Evolutionary conservation across 1,140 invertebrate species (phyloP).

Genomic region (Anastrepha obliqua): DNA sequence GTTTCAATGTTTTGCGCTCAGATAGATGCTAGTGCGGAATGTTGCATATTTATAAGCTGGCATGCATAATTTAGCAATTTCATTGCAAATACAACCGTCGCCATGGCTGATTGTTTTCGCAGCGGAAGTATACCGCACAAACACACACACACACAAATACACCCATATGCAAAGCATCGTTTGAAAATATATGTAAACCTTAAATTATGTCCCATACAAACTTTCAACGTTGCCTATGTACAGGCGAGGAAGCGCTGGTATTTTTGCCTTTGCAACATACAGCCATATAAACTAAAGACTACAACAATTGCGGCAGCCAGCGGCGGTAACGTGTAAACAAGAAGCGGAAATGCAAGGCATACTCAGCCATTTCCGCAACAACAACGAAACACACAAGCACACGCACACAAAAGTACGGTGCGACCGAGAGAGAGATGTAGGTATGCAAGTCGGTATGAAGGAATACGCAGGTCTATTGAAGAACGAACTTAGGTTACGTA

Average conservation of each 20-base stretch:
- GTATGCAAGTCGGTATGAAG: not conserved
- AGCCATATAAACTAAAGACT: constrained; percentile 4
- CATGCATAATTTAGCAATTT: constrained; percentile 50
- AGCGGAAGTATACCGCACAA: constrained; percentile 34
- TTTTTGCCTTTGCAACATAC: constrained; percentile 6
- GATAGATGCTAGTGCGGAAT: not conserved
- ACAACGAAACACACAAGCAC: not conserved
- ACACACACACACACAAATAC: not conserved
- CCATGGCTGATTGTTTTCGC: constrained; percentile 50
- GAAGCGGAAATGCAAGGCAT: constrained; percentile 51
- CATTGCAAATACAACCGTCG: constrained; percentile 25
- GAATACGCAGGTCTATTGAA: not conserved
- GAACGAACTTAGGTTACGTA: not conserved
- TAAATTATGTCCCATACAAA: constrained; percentile 18
- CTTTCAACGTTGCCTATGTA: not conserved
- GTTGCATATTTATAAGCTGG: constrained; percentile 46
- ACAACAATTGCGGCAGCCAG: constrained; percentile 3
- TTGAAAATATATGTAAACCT: constrained; percentile 33
- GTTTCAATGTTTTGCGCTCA: not conserved
- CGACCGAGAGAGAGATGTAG: not conserved
- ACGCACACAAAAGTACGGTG: not conserved
- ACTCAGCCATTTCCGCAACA: constrained; percentile 51
- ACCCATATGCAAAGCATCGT: not conserved
- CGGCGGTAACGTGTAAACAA: constrained; percentile 47
- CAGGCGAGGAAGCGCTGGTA: not conserved